These are phyloP conservation scores for Merodon equestris DNA, from an alignment of 2,888 invertebrate genomes.

Conservation along the genomic window DNA sequence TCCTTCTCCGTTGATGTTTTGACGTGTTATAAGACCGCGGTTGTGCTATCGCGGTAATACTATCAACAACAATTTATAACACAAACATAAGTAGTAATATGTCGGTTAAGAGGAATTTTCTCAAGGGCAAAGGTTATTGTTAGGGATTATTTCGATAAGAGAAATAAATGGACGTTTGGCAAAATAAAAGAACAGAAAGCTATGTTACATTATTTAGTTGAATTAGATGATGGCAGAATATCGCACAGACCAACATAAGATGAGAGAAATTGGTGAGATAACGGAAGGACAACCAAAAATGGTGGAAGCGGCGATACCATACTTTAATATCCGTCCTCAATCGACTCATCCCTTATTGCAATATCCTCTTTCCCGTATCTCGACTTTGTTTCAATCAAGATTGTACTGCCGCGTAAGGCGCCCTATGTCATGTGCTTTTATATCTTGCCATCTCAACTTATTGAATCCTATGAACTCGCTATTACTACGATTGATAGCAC, in stretches of 20 bases:
- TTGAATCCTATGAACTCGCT: too few relatives aligned
- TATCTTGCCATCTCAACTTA: too few relatives aligned
- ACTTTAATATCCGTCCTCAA: too few relatives aligned
- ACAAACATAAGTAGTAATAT: background rate
- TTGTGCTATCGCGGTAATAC: conserved; percentile 54
- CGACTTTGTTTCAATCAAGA: too few relatives aligned
- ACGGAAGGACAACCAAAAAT: background rate
- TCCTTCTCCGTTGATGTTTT: conserved; percentile 57
- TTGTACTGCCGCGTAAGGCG: too few relatives aligned
- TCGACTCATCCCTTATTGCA: too few relatives aligned
- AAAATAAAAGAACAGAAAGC: conserved; percentile 26
- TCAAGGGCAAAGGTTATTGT: conserved; percentile 39
- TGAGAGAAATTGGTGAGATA: conserved; percentile 27
- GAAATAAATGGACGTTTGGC: conserved; percentile 55
- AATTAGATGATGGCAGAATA: conserved; percentile 40
- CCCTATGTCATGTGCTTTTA: too few relatives aligned
- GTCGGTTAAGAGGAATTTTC: conserved; percentile 26
- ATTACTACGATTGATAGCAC: too few relatives aligned
- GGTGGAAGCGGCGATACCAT: background rate
- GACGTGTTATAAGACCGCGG: conserved; percentile 44
- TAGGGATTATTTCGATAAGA: conserved; percentile 49
- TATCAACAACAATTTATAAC: conserved; percentile 21
- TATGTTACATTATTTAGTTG: conserved; percentile 44
- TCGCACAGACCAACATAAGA: conserved; percentile 48
- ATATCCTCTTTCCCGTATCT: too few relatives aligned